Conservation (phyloP, 2,888 invertebrate species). For the Biston stratarius region DNA sequence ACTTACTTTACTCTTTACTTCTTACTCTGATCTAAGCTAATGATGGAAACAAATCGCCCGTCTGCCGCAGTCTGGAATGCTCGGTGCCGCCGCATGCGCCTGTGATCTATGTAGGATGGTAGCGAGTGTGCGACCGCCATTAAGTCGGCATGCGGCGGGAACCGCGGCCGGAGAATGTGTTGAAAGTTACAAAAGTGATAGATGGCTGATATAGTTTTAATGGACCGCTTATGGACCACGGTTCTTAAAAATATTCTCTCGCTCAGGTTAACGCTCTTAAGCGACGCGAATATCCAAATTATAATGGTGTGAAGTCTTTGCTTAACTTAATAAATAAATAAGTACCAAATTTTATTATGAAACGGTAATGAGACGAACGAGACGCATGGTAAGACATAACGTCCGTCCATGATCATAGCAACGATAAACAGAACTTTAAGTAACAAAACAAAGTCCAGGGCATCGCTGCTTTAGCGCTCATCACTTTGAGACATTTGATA, state of each 20-base stretch:
- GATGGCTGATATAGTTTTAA: slow-evolving; percentile 49
- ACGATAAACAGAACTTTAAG: too few species aligned
- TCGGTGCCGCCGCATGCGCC: slow-evolving; percentile 47
- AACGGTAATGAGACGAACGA: too few species aligned
- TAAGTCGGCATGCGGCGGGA: slow-evolving; percentile 66
- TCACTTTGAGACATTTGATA: too few species aligned
- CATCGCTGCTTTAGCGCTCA: too few species aligned
- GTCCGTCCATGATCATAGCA: too few species aligned
- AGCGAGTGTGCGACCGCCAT: slow-evolving; percentile 52
- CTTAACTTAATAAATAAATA: background rate
- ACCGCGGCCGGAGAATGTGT: slow-evolving; percentile 61
- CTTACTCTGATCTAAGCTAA: too few species aligned
- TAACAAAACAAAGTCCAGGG: too few species aligned
- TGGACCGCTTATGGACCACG: slow-evolving; percentile 30
- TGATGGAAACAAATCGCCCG: slow-evolving; percentile 8
- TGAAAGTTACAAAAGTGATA: slow-evolving; percentile 60
- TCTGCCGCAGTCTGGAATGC: slow-evolving; percentile 38
- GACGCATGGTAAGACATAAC: too few species aligned
- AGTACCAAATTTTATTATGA: too few species aligned
- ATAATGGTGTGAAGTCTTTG: slow-evolving; percentile 9
- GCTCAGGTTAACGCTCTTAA: slow-evolving; percentile 8
- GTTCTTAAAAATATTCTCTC: slow-evolving; percentile 18
- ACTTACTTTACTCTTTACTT: too few species aligned
- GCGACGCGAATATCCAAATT: slow-evolving; percentile 6
- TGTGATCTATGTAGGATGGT: slow-evolving; percentile 59